These are phyloP conservation scores for Chrysina gloriosa DNA, from an alignment of 2,888 invertebrate genomes.

Conservation along the genomic window DNA sequence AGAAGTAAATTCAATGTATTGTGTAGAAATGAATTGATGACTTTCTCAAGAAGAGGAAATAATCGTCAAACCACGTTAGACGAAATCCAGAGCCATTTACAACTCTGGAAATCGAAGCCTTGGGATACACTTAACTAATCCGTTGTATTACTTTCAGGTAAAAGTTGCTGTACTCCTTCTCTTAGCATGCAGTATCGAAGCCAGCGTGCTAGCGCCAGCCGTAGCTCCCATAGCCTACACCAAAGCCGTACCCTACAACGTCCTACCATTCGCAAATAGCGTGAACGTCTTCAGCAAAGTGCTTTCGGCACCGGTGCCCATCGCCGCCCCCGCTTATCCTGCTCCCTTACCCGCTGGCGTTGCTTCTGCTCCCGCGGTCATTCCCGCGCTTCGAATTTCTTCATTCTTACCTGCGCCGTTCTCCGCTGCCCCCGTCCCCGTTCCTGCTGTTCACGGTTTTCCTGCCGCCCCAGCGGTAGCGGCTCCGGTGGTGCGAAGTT, in stretches of 20 bases:
- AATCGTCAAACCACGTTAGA: too few relatives aligned
- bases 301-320: slow-evolving; percentile 48
- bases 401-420: slow-evolving; percentile 10
- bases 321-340: slow-evolving; percentile 37
- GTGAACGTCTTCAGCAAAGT: slow-evolving; percentile 69
- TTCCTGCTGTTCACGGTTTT: slow-evolving; percentile 25
- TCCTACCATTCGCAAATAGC: slow-evolving; percentile 73
- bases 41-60: too few relatives aligned
- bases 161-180: slow-evolving; percentile 35
- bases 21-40: too few relatives aligned
- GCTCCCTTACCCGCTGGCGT: slow-evolving; percentile 53
- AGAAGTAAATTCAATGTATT: too few relatives aligned
- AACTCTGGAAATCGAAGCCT: too few relatives aligned
- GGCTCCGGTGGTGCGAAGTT: slow-evolving; percentile 25
- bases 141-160: slow-evolving; percentile 39
- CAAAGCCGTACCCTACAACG: slow-evolving; percentile 72
- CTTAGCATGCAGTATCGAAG: slow-evolving; percentile 29
- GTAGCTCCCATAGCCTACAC: slow-evolving; percentile 61
- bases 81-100: too few relatives aligned
- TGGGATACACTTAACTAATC: too few relatives aligned
- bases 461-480: slow-evolving; percentile 19
- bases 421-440: background rate
- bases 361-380: slow-evolving; percentile 56
- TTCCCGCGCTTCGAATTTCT: slow-evolving; percentile 8
- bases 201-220: slow-evolving; percentile 50